Evolutionary conservation across 2,888 invertebrate species (phyloP), one percentile per base, ranked within the genome.

Genomic region (Polyploca ridens): DNA sequence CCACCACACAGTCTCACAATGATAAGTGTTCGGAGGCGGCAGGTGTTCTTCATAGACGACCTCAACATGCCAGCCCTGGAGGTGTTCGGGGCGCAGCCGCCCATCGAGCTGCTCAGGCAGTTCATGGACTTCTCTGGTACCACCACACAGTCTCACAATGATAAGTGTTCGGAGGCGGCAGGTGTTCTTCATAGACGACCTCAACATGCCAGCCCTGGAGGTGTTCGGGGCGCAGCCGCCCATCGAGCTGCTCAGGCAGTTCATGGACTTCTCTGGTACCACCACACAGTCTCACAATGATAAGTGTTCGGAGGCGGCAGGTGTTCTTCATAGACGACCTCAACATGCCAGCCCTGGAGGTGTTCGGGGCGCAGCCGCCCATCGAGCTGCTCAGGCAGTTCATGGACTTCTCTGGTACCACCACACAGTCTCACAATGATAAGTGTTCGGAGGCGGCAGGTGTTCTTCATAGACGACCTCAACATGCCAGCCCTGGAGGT

Each of bases 31-130:
- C 84, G 98, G 98, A 0, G 96, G 88, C 95, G 96, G 27, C 97
- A 96, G 74, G 94, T 98, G 14, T 96, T 98, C 81, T 98, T 98
- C 87, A 96, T 98, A 54, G 98, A 98, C 82, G 98, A 98, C 82
- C 95, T 98, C 83, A 98, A 98, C 88, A 98, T 98, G 98, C 98
- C 98, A 0, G 97, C 97, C 0, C 95, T 97, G 11, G 98, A 98
- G 82, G 95, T 96, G 0, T 98, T 96, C 78, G 98, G 98, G 0
- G 98, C 98, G 0, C 98, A 98, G 81, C 98, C 98, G 0, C 98
- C 98, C 0, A 96, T 98, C 62, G 98, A 98, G 83, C 91, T 98
- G 63, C 94, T 98, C 0, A 90, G 98, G 0, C 98, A 98, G 86
- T 98, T 96, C 89, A 97, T 98, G 94, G 98, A 98, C 88, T 98